A percentile compares a stretch with the other conserved stretches of the same genome.
These are phyloP conservation scores for Eilema griseolum DNA, from an alignment of 2,888 invertebrate genomes.

Conservation along the genomic window DNA sequence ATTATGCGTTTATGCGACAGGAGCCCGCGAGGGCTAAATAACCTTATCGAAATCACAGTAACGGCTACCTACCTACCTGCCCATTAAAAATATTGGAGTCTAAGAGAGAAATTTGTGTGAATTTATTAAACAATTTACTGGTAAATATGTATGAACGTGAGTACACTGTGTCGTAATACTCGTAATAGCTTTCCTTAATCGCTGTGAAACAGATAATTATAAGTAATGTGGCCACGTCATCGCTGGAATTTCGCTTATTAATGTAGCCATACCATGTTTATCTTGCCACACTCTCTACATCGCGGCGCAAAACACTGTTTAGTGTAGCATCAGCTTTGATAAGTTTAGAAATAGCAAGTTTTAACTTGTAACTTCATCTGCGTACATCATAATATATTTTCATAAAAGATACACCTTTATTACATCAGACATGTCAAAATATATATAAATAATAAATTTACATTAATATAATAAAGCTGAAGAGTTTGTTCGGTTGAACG, in stretches of 20 bases:
- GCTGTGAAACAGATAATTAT: background rate
- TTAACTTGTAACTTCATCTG: background rate
- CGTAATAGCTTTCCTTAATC: background rate
- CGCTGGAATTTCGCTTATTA: conserved; percentile 4
- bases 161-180: background rate
- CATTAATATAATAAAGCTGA: no score
- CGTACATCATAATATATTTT: background rate
- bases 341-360: conserved; percentile 4
- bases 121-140: background rate
- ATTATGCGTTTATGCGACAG: background rate
- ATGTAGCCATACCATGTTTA: conserved; percentile 4
- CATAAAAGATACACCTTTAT: no score
- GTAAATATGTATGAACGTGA: background rate
- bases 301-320: background rate
- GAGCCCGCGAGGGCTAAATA: no score
- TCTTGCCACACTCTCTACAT: background rate
- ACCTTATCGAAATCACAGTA: background rate
- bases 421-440: no score
- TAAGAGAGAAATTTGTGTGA: background rate
- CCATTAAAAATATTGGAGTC: background rate
- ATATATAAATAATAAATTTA: no score
- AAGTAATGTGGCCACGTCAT: background rate
- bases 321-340: background rate
- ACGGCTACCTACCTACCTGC: background rate
- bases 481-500: no score